These are phyloP conservation scores for Pheosia gnoma DNA, from an alignment of 2,888 invertebrate genomes.

Conservation along the genomic window DNA sequence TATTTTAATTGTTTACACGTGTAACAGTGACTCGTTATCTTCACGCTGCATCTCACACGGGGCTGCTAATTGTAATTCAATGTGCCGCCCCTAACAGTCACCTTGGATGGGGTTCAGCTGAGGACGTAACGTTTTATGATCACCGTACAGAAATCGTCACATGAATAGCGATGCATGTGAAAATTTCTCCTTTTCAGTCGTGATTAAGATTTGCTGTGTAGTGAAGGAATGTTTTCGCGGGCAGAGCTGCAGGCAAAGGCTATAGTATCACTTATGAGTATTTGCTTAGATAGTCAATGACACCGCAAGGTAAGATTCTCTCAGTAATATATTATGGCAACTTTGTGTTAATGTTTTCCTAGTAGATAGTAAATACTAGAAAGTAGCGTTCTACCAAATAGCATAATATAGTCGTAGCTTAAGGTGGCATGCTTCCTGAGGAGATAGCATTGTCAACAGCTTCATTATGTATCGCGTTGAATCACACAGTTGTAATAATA, in stretches of 20 bases:
- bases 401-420: background rate
- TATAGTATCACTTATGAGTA: too few species aligned
- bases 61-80: background rate
- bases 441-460: background rate
- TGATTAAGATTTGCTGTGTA: too few species aligned
- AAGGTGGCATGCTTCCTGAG: background rate
- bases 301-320: too few species aligned
- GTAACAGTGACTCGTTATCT: background rate
- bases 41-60: background rate
- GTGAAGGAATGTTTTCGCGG: too few species aligned
- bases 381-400: background rate
- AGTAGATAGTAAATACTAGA: too few species aligned
- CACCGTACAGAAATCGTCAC: background rate
- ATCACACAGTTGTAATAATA: background rate
- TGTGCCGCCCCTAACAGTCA: background rate
- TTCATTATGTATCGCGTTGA: background rate
- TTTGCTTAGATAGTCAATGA: too few species aligned
- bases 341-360: too few species aligned
- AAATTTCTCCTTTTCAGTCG: too few species aligned
- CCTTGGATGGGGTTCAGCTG: conserved; percentile 1
- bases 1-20: too few species aligned
- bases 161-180: too few species aligned
- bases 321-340: too few species aligned
- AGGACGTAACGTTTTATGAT: background rate
- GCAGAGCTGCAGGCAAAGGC: too few species aligned